Evolutionary conservation across 2,888 invertebrate genomes (phyloP).

Genomic region (Drosophila helvetica): DNA sequence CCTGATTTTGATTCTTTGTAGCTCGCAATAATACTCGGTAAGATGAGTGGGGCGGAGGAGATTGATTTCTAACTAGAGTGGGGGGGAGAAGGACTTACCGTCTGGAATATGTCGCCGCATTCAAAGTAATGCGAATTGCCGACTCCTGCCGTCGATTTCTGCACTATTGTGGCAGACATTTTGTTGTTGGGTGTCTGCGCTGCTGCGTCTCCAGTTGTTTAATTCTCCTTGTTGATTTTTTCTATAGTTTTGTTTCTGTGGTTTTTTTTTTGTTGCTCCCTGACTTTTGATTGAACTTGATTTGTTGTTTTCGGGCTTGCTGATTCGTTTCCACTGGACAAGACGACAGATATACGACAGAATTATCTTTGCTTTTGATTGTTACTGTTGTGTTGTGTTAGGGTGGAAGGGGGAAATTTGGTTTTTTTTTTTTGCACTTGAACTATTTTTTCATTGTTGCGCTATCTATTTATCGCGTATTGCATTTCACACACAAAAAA

Average conservation of each 20-base stretch:
- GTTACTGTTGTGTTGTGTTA: slow-evolving; percentile 16
- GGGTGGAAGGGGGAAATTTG: not conserved
- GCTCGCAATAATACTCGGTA: too few species aligned
- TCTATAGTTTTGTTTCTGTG: slow-evolving; percentile 11
- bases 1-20: not conserved
- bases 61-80: too few species aligned
- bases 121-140: slow-evolving; percentile 63
- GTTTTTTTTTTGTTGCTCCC: slow-evolving; percentile 2
- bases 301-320: slow-evolving; percentile 20
- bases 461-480: slow-evolving; percentile 52
- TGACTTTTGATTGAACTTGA: slow-evolving; percentile 15
- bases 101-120: slow-evolving; percentile 61
- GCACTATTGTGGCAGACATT: slow-evolving; percentile 70
- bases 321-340: slow-evolving; percentile 40
- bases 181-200: slow-evolving; percentile 13
- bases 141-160: slow-evolving; percentile 58
- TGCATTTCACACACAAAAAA: slow-evolving; percentile 68
- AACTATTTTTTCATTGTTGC: slow-evolving; percentile 18
- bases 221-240: slow-evolving; percentile 1
- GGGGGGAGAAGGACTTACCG: slow-evolving; percentile 52
- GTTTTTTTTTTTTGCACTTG: slow-evolving; percentile 36
- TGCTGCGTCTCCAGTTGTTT: slow-evolving; percentile 6
- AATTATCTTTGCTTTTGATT: slow-evolving; percentile 33
- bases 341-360: slow-evolving; percentile 13
- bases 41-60: too few species aligned